A percentile compares a stretch with the other conserved stretches of the same genome.
Evolutionary conservation across 2,888 invertebrate genomes (phyloP).

Genomic region (Hypomecis atomaria): DNA sequence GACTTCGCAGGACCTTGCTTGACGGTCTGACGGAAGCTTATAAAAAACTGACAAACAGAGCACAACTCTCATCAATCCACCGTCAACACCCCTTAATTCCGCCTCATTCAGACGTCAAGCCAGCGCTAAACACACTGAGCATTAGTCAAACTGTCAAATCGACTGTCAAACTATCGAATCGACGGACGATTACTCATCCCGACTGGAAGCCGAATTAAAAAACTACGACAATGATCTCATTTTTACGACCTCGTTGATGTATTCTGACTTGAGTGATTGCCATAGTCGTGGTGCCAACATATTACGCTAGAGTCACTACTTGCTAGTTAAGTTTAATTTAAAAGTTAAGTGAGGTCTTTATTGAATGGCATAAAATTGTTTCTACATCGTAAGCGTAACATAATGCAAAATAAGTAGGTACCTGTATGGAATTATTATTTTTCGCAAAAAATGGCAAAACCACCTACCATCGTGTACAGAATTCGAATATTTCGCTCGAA

Average conservation of each 20-base stretch:
- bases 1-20: slow-evolving; percentile 3
- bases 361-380: no score
- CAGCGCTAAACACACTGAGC: slow-evolving; percentile 63
- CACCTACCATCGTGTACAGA: no score
- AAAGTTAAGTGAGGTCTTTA: no score
- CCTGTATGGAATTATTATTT: no score
- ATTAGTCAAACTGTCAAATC: slow-evolving; percentile 79
- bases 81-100: slow-evolving; percentile 63
- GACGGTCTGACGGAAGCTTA: slow-evolving; percentile 16
- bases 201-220: slow-evolving; percentile 65
- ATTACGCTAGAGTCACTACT: no score
- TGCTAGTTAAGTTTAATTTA: no score
- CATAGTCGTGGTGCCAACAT: slow-evolving; percentile 15
- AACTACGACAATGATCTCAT: slow-evolving; percentile 35
- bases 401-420: no score
- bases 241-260: slow-evolving; percentile 54
- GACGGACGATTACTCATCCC: slow-evolving; percentile 77
- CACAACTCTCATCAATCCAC: slow-evolving; percentile 48
- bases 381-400: no score
- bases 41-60: slow-evolving; percentile 35
- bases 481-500: no score
- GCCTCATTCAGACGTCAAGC: slow-evolving; percentile 68
- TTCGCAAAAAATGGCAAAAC: no score
- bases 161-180: slow-evolving; percentile 78
- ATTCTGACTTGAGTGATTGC: slow-evolving; percentile 57